Conservation (phyloP, 2,113 vertebrate genomes). For the Odobenus rosmarus region DNA sequence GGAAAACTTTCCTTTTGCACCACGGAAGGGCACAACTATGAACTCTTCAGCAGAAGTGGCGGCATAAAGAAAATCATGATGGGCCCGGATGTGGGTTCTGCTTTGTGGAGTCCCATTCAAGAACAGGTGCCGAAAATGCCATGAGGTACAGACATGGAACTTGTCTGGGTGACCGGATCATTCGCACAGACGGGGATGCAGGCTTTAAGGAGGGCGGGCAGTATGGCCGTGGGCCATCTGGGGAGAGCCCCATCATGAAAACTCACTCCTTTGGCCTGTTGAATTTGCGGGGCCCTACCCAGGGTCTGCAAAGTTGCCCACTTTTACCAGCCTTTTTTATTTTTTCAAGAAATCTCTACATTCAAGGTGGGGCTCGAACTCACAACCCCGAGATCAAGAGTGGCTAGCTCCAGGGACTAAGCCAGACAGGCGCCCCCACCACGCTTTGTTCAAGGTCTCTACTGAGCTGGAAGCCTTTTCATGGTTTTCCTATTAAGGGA, state of each 20-base stretch:
- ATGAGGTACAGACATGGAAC: slow-evolving; percentile 94
- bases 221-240: slow-evolving; percentile 92
- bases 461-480: slow-evolving; percentile 16
- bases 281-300: background rate
- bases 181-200: slow-evolving; percentile 93
- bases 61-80: slow-evolving; percentile 93
- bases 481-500: slow-evolving; percentile 56
- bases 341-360: background rate
- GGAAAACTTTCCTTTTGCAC: slow-evolving; percentile 95
- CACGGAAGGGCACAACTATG: slow-evolving; percentile 94
- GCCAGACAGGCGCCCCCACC: background rate
- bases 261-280: background rate
- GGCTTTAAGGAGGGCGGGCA: slow-evolving; percentile 93
- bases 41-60: slow-evolving; percentile 93
- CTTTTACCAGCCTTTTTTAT: background rate
- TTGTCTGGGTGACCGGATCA: slow-evolving; percentile 91
- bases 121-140: slow-evolving; percentile 90
- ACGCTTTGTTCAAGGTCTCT: background rate
- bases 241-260: slow-evolving; percentile 79
- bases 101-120: slow-evolving; percentile 93
- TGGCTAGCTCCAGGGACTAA: background rate
- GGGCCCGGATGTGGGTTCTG: slow-evolving; percentile 94
- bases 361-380: background rate
- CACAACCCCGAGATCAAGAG: background rate
- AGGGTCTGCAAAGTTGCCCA: slow-evolving; percentile 13